Conservation (phyloP, 2,888 invertebrate species). For the Petrophora chlorosata region DNA sequence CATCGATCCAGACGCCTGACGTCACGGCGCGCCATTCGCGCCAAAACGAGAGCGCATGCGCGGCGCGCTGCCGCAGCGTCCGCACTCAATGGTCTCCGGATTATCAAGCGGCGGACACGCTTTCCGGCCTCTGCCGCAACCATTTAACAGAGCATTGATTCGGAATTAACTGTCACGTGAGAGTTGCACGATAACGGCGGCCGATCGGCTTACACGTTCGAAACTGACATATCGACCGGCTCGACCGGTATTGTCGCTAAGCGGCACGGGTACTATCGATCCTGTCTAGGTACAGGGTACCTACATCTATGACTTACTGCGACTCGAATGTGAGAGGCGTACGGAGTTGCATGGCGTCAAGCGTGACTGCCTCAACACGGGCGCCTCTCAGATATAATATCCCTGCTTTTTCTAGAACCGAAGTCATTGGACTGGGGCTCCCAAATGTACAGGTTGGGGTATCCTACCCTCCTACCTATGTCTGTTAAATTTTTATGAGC, state of each 20-base stretch:
- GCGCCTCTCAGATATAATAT: conserved; percentile 75
- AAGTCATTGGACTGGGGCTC: conserved; percentile 73
- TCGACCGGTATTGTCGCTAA: conserved; percentile 45
- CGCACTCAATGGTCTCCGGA: conserved; percentile 78
- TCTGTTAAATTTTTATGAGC: conserved; percentile 13
- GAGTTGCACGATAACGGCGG: conserved; percentile 56
- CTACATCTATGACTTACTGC: conserved; percentile 1
- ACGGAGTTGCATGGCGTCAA: conserved; percentile 82
- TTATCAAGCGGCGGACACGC: conserved; percentile 74
- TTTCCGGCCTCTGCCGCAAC: conserved; percentile 64
- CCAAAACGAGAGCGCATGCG: conserved; percentile 82
- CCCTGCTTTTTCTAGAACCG: conserved; percentile 81
- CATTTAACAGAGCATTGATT: conserved; percentile 62
- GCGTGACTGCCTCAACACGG: conserved; percentile 80
- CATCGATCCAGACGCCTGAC: conserved; percentile 84
- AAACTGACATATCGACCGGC: conserved; percentile 47
- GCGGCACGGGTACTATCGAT: conserved; percentile 43
- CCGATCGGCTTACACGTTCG: conserved; percentile 46
- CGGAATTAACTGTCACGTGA: conserved; percentile 68
- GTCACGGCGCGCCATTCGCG: conserved; percentile 82
- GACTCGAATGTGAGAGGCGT: conserved; percentile 75
- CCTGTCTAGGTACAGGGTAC: conserved; percentile 23
- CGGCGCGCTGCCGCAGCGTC: conserved; percentile 76
- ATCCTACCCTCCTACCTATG: conserved; percentile 8
- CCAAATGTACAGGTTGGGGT: conserved; percentile 78